Evolutionary conservation across 2,113 vertebrate genomes (phyloP), one percentile per base, ranked within the genome.

Genomic region (Zosterops hypoxanthus): DNA sequence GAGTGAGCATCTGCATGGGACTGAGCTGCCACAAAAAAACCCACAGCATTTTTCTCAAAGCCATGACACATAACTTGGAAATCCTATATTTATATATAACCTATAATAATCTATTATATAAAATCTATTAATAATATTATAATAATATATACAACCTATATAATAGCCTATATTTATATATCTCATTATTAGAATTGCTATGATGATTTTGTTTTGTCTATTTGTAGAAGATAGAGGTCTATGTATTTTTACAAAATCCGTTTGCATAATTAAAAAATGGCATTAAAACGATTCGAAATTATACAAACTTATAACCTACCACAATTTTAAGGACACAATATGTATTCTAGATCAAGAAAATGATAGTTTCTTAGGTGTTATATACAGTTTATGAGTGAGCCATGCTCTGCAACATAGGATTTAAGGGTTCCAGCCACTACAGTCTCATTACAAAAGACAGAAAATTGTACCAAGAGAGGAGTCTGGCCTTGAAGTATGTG

Each of bases 1-100:
- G 5, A 65, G 46, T 2, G 17, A 53, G 9, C 1, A 2, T 7
- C 46, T 70, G 18, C 0, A 3, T 19, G 25, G 34, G 17, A 3
- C 41, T 49, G 8, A 75, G 14, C 3, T 36, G 56, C 14, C 20
- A 63, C 11, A 31, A 42, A 28, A 49, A 49, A 24, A n/a, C 3
- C 7, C 57, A 17, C 25, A 14, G 11, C 8, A 12, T 52, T 82
- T 75, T 65, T 60, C 59, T 77, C 10, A 86, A 85, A 71, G 29
- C 11, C 4, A 17, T 33, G 41, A 42, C 7, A 11, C 6, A 2
- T 46, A n/a, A 60, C 19, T 93, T 79, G 20, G n/a, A 75, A 87
- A 87, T 3, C 5, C 11, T 64, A 2, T 46, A 42, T 76, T 76
- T 66, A 46, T 69, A 13, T 42, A 60, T 42, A 39, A 39, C 39